Conservation (phyloP, 2,797 vertebrate species). For the Rhinogobio ventralis region DNA sequence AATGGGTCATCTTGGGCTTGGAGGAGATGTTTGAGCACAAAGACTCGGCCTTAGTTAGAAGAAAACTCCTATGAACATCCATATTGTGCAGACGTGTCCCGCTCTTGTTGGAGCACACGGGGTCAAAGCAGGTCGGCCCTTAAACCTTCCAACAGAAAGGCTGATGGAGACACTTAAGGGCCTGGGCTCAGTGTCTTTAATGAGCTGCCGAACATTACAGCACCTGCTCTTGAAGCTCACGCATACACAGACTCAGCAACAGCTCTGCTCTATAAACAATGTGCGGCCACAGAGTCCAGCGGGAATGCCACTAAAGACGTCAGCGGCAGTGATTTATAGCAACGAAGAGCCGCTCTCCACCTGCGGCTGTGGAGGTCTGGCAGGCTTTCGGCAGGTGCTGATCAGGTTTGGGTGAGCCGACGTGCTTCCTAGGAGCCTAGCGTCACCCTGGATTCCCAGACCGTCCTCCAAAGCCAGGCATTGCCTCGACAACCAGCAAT, state of each 20-base stretch:
- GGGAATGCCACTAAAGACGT: conserved; percentile 11
- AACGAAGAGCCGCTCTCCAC: neutral
- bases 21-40: conserved; percentile 4
- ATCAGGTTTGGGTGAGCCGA: conserved; percentile 11
- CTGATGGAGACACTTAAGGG: conserved; percentile 16
- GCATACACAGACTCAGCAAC: neutral
- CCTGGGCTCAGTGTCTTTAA: neutral
- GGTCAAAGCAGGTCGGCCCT: conserved; percentile 22
- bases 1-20: neutral
- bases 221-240: conserved; percentile 22
- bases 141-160: neutral
- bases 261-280: neutral
- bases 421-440: neutral
- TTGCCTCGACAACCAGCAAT: conserved; percentile 23
- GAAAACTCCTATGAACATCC: neutral
- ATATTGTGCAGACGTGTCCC: conserved; percentile 1
- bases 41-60: neutral
- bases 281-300: neutral
- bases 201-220: conserved; percentile 2
- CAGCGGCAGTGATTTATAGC: neutral
- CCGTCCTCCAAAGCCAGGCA: conserved; percentile 6
- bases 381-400: conserved; percentile 11
- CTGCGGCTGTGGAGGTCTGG: neutral
- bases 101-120: neutral
- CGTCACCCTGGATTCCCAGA: conserved; percentile 19